These are phyloP conservation scores for Pongo pygmaeus DNA, from an alignment of 2,113 vertebrate species.

Conservation along the genomic window DNA sequence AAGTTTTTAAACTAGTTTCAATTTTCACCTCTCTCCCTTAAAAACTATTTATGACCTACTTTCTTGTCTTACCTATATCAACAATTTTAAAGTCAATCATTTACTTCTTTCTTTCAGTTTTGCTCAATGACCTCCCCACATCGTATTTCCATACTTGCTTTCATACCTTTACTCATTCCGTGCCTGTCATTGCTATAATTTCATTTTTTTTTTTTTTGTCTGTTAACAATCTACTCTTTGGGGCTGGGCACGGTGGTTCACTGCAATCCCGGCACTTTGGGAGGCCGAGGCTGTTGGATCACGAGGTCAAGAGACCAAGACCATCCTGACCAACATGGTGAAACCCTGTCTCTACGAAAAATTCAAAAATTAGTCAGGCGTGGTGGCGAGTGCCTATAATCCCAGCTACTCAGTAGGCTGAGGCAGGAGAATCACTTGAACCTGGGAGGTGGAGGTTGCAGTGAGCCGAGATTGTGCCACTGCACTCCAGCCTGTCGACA, in stretches of 20 bases:
- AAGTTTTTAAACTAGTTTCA: neutral
- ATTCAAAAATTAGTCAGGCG: too few species aligned
- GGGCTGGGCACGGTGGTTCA: neutral
- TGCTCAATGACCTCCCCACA: neutral
- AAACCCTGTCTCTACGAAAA: too few species aligned
- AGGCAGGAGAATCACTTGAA: too few species aligned
- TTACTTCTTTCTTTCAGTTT: neutral
- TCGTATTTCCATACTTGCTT: neutral
- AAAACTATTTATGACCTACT: neutral
- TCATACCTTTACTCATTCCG: neutral
- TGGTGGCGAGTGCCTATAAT: too few species aligned
- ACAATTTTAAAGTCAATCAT: neutral
- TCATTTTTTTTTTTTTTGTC: neutral
- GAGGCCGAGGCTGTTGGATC: too few species aligned
- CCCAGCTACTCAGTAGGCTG: too few species aligned
- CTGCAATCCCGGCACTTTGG: too few species aligned
- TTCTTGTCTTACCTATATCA: neutral
- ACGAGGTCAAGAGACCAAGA: too few species aligned
- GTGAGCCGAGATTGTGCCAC: too few species aligned
- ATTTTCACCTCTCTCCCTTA: neutral
- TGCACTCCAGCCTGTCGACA: too few species aligned
- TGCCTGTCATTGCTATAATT: accelerated
- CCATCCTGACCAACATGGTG: too few species aligned
- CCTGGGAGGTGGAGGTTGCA: too few species aligned
- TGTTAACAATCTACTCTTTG: neutral